These are phyloP conservation scores for Tachina grossa DNA, from an alignment of 2,888 invertebrate genomes.

Conservation along the genomic window DNA sequence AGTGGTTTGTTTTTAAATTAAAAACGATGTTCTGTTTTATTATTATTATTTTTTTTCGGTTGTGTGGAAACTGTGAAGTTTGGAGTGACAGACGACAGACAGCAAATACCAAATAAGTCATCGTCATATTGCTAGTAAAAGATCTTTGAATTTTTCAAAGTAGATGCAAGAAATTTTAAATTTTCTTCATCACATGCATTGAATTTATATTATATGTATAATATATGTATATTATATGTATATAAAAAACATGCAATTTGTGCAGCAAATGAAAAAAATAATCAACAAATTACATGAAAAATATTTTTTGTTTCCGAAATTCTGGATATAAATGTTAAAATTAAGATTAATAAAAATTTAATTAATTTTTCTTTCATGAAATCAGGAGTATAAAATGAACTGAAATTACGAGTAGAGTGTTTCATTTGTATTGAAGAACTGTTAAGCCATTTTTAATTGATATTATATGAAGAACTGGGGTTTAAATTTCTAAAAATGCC, in stretches of 20 bases:
- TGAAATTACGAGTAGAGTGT: neutral
- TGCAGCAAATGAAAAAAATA: neutral
- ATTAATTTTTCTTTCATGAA: neutral
- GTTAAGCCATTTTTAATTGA: neutral
- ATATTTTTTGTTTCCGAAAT: conserved; percentile 1
- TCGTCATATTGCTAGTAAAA: neutral
- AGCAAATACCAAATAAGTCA: neutral
- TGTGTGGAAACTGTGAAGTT: conserved; percentile 1
- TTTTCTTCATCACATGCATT: neutral
- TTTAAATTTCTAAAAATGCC: neutral
- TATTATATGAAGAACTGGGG: neutral
- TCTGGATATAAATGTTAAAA: neutral
- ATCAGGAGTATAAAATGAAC: neutral
- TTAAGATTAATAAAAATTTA: conserved; percentile 16
- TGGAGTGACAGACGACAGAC: neutral
- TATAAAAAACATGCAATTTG: conserved; percentile 25
- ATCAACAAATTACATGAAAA: conserved; percentile 18
- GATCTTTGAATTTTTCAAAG: no score
- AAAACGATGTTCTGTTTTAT: neutral
- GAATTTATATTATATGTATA: neutral
- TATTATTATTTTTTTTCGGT: neutral
- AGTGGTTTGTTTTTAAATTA: conserved; percentile 17
- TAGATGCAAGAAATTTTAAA: neutral
- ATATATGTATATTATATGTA: no score
- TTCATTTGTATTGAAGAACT: neutral